Base-by-base conservation (phyloP, 2,888 invertebrate species). In the Pseudococcus viburni region DNA sequence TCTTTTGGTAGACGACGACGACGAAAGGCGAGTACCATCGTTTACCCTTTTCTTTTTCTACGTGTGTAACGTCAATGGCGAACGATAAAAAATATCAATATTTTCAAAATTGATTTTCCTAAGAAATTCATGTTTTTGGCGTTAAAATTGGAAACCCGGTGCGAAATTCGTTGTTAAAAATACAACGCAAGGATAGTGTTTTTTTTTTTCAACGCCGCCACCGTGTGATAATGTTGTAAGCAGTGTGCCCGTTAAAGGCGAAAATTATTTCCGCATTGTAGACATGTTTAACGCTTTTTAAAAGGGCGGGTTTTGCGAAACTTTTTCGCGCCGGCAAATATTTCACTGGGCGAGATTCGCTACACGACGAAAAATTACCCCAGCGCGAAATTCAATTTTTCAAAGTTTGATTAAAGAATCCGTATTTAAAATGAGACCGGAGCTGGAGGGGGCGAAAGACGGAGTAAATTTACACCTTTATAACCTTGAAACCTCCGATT, bases 21-120 rank as follows among this genome's bases (percentile, higher is more conserved):
- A 83, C 46, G 80, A 83, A 83, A 83, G 19, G 80, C 80, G 46
- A 83, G 46, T 46, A 83, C 46, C 46, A 46, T 83, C 80, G 80
- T 83, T 83, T 83, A 83, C 80, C 80, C 80, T 46, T 83, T 83
- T 83, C 46, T 83, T 83, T 83, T 80, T 80, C 26, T 73, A 39
- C 33, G 22, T 80, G 80, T 80, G 80, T 46, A 80, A 83, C 80
- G 46, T 46, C 46, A 83, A 83, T 46, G 80, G 39, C 19, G 80
- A 83, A 83, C 80, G 80, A 80, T 80, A 80, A 83, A 83, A 83
- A 83, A 83, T 83, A 83, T 83, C 80, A 83, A 83, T 83, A 83
- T 83, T 83, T 83, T 46, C 19, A 83, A 83, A 83, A 83, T 83
- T 83, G 80, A 83, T 83, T 83, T 83, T 83, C 80, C 80, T 46